phyloP scores from a whole-genome alignment of 1,140 invertebrate species.

The Dufourea novaeangliae region DNA sequence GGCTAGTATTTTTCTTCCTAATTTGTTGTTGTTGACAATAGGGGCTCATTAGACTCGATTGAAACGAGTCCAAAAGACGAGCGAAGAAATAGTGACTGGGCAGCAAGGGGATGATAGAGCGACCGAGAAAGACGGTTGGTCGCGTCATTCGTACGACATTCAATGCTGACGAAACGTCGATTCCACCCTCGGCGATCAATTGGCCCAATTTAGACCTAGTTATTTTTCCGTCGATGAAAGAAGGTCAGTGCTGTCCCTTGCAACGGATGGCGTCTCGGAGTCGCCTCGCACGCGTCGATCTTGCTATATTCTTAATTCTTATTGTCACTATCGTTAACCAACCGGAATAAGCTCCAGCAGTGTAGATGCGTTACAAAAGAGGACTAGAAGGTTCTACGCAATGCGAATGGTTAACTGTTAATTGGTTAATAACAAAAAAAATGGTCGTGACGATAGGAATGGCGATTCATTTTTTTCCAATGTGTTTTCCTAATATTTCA shows the following conservation, averaged over 20 bases:
- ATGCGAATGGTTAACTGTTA: conserved; percentile 17
- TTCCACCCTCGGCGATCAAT: conserved; percentile 57
- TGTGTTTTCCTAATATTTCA: background rate
- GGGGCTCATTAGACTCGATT: conserved; percentile 32
- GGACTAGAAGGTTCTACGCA: background rate
- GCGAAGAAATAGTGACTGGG: background rate
- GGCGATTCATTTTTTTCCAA: background rate
- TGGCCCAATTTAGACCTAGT: conserved; percentile 61
- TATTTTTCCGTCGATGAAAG: conserved; percentile 57
- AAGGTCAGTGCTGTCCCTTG: conserved; percentile 62
- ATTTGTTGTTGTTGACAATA: conserved; percentile 37
- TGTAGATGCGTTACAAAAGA: conserved; percentile 30
- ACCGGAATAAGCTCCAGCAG: conserved; percentile 42
- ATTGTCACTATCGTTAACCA: conserved; percentile 50
- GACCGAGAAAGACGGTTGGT: conserved; percentile 8
- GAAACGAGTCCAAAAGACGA: conserved; percentile 14
- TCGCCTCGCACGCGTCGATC: conserved; percentile 31
- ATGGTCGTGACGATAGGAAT: background rate
- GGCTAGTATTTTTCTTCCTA: conserved; percentile 2
- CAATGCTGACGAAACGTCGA: conserved; percentile 58
- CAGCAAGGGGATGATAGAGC: background rate
- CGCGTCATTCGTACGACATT: conserved; percentile 16
- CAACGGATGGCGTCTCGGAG: conserved; percentile 44
- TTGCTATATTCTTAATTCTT: conserved; percentile 53
- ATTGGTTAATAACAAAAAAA: too few relatives aligned